Base-by-base conservation (phyloP, 2,113 vertebrate species). In the Empidonax traillii region DNA sequence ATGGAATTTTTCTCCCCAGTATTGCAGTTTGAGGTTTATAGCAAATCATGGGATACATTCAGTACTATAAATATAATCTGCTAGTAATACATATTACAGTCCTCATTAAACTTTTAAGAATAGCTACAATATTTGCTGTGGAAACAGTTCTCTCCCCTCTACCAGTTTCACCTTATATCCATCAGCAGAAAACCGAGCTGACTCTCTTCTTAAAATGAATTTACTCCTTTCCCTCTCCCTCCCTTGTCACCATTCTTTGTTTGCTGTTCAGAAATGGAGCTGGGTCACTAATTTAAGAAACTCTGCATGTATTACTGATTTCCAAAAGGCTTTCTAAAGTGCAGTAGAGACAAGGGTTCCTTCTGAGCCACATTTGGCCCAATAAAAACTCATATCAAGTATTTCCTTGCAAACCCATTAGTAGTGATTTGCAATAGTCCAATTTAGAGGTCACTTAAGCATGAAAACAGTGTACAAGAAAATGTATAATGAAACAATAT, bases 401-500 rank as follows among this genome's bases (percentile, higher is more conserved):
- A 81, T 96, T 97, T 87, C 88, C 90, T 94, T 94, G 87, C 72
- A 93, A 97, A 77, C 65, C 77, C 86, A 97, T 98, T 98, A 98
- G 96, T 44, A 76, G 92, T 96, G 96, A 98, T 98, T 98, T 98
- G 97, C 95, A 90, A 67, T 90, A 94, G 93, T 96, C 97, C 97
- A 97, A 98, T 98, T 98, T 98, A 97, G 97, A 97, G 98, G 97
- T 98, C 97, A 97, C 96, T 98, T 98, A 97, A 97, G 98, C 98
- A 96, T 98, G 98, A 98, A 98, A 98, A 97, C 85, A 97, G 96
- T 94, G 97, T 96, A 96, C 96, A 95, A 96, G 97, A 97, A 97
- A 97, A 96, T 87, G 97, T 96, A 96, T 96, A 97, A 98, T 97
- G 98, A 98, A 98, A 98, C 97, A 98, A 97, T 98, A 98, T 96